phyloP scores from a whole-genome alignment of 2,888 invertebrate genomes.

The Diaperis boleti region DNA sequence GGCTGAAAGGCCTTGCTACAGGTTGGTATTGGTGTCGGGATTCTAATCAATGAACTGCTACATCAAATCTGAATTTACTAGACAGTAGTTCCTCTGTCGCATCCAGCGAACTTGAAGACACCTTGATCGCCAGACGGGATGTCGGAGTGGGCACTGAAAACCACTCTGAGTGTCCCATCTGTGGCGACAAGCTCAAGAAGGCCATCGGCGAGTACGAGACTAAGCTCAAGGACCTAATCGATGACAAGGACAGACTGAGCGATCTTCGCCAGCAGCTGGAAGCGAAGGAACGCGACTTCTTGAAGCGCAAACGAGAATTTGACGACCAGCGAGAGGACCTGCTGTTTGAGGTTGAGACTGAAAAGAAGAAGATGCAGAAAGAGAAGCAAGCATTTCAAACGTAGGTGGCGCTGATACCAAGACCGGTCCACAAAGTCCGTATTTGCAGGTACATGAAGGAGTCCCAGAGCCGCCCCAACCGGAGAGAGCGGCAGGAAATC shows the following conservation, averaged over 20 bases:
- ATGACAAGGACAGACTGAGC: conserved; percentile 70
- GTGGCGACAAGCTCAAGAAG: conserved; percentile 42
- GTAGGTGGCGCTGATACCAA: conserved; percentile 50
- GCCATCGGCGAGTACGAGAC: conserved; percentile 48
- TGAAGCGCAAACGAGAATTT: conserved; percentile 65
- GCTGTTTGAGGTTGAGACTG: conserved; percentile 70
- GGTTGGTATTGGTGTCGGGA: too few species aligned
- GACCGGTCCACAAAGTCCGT: neutral
- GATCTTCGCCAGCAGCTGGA: conserved; percentile 63
- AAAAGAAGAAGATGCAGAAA: conserved; percentile 73
- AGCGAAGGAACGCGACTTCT: conserved; percentile 67
- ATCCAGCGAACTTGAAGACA: conserved; percentile 32
- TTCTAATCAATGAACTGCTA: too few species aligned
- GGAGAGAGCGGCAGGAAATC: conserved; percentile 79
- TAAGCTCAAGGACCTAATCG: conserved; percentile 74
- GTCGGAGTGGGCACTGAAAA: conserved; percentile 15
- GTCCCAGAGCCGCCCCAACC: conserved; percentile 74
- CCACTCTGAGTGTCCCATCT: conserved; percentile 40
- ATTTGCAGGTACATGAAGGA: conserved; percentile 71
- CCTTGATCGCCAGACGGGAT: conserved; percentile 15
- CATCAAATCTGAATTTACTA: too few species aligned
- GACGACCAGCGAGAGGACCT: conserved; percentile 70
- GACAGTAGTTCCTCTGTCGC: conserved; percentile 18
- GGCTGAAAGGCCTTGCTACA: conserved; percentile 8
- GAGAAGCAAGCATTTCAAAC: conserved; percentile 69